phyloP scores from a whole-genome alignment of 1,140 invertebrate species.

The Odontomachus brunneus region DNA sequence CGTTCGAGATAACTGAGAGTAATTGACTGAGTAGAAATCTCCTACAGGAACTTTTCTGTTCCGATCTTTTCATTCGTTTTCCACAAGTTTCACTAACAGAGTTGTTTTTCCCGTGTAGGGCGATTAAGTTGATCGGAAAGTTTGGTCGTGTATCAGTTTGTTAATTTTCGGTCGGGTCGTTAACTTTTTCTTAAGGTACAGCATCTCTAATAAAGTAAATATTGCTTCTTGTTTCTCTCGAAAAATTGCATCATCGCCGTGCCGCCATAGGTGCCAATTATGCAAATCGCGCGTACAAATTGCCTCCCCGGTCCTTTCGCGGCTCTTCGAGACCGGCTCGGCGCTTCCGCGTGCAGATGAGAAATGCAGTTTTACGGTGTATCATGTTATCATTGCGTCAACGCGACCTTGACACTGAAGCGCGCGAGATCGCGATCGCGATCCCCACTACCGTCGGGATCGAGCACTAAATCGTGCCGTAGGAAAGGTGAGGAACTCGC shows the following conservation, averaged over 20 bases:
- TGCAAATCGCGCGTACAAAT: not conserved
- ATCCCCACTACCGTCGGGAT: slow-evolving; percentile 44
- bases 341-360: no score
- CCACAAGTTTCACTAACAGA: no score
- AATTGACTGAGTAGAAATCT: no score
- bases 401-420: slow-evolving; percentile 65
- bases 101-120: no score
- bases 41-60: no score
- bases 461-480: slow-evolving; percentile 56
- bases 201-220: no score
- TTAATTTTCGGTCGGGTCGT: no score
- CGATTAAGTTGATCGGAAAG: no score
- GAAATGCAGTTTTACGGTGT: not conserved
- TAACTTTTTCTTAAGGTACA: no score
- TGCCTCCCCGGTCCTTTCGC: not conserved
- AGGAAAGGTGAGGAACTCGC: slow-evolving; percentile 69
- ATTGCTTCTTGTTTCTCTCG: not conserved
- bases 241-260: not conserved
- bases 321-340: not conserved
- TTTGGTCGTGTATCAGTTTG: no score
- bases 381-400: slow-evolving; percentile 48
- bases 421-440: slow-evolving; percentile 1
- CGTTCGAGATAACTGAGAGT: no score
- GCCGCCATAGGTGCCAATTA: not conserved
- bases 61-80: no score